These are phyloP conservation scores for Mobula hypostoma DNA, from an alignment of 2,113 vertebrate species.

Conservation along the genomic window DNA sequence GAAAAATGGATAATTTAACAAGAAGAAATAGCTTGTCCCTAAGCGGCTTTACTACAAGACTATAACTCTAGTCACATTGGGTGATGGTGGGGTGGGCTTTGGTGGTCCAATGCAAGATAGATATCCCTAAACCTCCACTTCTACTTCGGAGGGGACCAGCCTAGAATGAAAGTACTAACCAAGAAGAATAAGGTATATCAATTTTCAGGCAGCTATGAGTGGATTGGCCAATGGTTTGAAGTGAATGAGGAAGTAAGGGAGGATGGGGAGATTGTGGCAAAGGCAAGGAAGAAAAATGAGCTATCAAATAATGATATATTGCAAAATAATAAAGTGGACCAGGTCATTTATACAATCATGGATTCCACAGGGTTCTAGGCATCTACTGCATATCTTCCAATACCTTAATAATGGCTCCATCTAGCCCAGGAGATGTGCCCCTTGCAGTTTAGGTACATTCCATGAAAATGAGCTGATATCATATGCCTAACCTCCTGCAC, in stretches of 20 bases:
- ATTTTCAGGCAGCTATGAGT: neutral
- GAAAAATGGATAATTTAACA: too few relatives aligned
- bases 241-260: neutral
- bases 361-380: neutral
- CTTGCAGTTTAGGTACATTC: neutral
- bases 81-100: too few relatives aligned
- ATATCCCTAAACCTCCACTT: neutral
- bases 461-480: neutral
- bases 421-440: neutral
- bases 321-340: too few relatives aligned
- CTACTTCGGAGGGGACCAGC: neutral
- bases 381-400: too few relatives aligned
- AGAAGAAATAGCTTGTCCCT: too few relatives aligned
- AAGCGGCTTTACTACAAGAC: too few relatives aligned
- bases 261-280: neutral
- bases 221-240: neutral
- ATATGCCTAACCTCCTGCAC: too few relatives aligned
- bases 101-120: too few relatives aligned
- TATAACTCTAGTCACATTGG: too few relatives aligned
- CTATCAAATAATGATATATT: neutral
- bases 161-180: neutral
- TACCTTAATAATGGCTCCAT: neutral
- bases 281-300: neutral
- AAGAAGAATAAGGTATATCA: too few relatives aligned
- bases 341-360: neutral